Conservation (phyloP, 1,140 invertebrate genomes). For the Parasteatoda tepidariorum region DNA sequence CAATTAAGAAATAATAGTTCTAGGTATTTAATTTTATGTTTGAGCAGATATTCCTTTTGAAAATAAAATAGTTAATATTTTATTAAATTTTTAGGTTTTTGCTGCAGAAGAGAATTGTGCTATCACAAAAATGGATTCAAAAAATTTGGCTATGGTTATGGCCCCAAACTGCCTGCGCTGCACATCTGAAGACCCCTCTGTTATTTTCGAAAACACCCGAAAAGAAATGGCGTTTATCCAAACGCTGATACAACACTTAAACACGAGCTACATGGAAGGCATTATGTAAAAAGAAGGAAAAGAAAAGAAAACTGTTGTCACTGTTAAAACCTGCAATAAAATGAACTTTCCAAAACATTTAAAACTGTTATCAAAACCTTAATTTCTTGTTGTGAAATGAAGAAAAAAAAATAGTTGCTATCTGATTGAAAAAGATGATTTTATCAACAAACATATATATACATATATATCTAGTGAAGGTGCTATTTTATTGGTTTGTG, state of each 20-base stretch:
- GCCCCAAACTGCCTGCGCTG: constrained; percentile 96
- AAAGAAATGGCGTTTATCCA: constrained; percentile 98
- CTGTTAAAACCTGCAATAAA: too few relatives aligned
- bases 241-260: constrained; percentile 91
- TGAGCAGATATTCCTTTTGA: too few relatives aligned
- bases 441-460: too few relatives aligned
- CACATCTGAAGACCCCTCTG: constrained; percentile 90
- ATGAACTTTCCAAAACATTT: not conserved
- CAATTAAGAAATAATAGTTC: too few relatives aligned
- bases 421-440: not conserved
- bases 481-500: too few relatives aligned
- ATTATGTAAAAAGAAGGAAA: constrained; percentile 65
- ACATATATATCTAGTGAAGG: too few relatives aligned
- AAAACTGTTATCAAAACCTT: not conserved
- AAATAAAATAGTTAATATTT: too few relatives aligned
- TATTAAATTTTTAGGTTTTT: constrained; percentile 83
- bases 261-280: constrained; percentile 80
- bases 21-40: too few relatives aligned
- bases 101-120: constrained; percentile 89
- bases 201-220: constrained; percentile 96
- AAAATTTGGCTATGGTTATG: constrained; percentile 98
- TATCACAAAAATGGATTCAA: constrained; percentile 98
- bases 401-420: not conserved
- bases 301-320: not conserved
- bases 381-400: not conserved